phyloP scores from a whole-genome alignment of 2,888 invertebrate genomes.

The Drosophila merina region DNA sequence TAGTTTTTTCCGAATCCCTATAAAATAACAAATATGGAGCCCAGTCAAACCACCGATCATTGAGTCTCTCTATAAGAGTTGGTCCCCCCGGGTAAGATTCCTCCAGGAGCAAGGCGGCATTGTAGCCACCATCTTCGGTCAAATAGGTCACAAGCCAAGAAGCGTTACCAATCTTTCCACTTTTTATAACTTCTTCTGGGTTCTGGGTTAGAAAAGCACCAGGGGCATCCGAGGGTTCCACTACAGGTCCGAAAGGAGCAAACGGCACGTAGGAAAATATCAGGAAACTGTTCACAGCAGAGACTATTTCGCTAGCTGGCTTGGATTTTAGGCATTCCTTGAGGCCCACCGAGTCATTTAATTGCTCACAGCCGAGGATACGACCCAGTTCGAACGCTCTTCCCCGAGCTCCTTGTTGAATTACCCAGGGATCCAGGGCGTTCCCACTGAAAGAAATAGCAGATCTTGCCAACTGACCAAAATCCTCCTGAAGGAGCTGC shows the following conservation, averaged over 20 bases:
- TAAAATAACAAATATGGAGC: slow-evolving; percentile 87
- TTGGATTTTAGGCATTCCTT: slow-evolving; percentile 87
- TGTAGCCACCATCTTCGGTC: slow-evolving; percentile 90
- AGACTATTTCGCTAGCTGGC: slow-evolving; percentile 86
- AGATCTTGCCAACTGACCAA: slow-evolving; percentile 55
- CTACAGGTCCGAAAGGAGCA: slow-evolving; percentile 89
- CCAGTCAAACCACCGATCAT: slow-evolving; percentile 85
- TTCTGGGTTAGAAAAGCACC: slow-evolving; percentile 88
- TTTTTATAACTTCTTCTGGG: slow-evolving; percentile 87
- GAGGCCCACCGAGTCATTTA: slow-evolving; percentile 85
- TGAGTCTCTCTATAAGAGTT: slow-evolving; percentile 85
- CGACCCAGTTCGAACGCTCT: slow-evolving; percentile 87
- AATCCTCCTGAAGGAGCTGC: slow-evolving; percentile 87
- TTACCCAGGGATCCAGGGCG: slow-evolving; percentile 87
- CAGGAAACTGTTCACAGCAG: slow-evolving; percentile 81
- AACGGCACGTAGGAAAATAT: slow-evolving; percentile 88
- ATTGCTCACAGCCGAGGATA: slow-evolving; percentile 87
- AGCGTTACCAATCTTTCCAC: slow-evolving; percentile 86
- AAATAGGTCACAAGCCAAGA: slow-evolving; percentile 90
- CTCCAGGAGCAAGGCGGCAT: slow-evolving; percentile 85
- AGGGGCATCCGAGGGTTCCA: slow-evolving; percentile 85
- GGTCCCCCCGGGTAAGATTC: slow-evolving; percentile 58
- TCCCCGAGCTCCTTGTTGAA: slow-evolving; percentile 84
- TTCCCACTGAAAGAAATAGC: slow-evolving; percentile 88
- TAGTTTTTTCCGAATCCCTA: slow-evolving; percentile 85